A percentile compares a stretch with the other conserved stretches of the same genome.
Conservation (phyloP, 2,888 invertebrate species). For the Julus scandinavius region DNA sequence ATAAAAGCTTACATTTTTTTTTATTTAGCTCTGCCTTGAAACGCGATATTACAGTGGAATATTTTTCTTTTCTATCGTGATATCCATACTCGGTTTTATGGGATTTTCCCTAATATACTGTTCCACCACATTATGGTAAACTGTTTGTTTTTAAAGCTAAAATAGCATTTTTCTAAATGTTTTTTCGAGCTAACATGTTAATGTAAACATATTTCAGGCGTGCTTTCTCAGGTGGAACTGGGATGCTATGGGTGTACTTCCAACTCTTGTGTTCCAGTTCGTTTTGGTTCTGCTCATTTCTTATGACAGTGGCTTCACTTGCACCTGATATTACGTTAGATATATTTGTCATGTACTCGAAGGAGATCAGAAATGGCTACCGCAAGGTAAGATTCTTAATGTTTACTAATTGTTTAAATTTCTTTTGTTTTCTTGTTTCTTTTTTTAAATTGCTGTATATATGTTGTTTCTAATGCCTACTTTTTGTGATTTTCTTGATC, state of each 20-base stretch:
- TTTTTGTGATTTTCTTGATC: background rate
- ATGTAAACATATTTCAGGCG: background rate
- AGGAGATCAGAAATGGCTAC: slow-evolving; percentile 2
- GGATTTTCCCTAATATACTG: slow-evolving; percentile 69
- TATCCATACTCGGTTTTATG: slow-evolving; percentile 72
- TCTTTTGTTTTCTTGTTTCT: background rate
- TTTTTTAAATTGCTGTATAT: background rate
- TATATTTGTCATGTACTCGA: slow-evolving; percentile 47
- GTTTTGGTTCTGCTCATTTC: slow-evolving; percentile 72
- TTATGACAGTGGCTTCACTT: slow-evolving; percentile 69
- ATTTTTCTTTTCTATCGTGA: slow-evolving; percentile 69
- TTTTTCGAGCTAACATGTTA: background rate
- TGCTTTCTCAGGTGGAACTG: background rate
- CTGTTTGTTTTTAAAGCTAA: background rate
- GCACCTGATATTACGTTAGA: slow-evolving; percentile 70
- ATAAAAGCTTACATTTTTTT: background rate
- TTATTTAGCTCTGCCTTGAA: slow-evolving; percentile 70
- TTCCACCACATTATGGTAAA: slow-evolving; percentile 49
- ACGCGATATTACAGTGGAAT: slow-evolving; percentile 72
- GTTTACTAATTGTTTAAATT: background rate
- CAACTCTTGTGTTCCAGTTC: slow-evolving; percentile 71
- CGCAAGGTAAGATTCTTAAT: background rate
- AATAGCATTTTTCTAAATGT: background rate
- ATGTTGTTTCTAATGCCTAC: background rate
- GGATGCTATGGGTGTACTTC: slow-evolving; percentile 70